Evolutionary conservation across 2,888 invertebrate species (phyloP).

Genomic region (Auanema freiburgensis): DNA sequence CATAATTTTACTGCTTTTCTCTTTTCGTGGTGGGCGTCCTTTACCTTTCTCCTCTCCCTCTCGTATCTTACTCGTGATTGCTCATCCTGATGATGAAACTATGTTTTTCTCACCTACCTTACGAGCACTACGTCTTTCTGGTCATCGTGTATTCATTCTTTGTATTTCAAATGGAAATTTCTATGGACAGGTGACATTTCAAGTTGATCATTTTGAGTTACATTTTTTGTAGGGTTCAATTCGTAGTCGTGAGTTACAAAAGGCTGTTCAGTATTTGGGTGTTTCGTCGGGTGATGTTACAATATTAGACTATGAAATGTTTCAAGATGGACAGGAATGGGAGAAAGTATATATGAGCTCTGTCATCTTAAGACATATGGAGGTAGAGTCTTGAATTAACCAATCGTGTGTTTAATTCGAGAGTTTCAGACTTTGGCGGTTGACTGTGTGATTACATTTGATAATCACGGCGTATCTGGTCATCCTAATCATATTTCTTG

Average conservation of each 20-base stretch:
- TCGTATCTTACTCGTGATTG: constrained; percentile 78
- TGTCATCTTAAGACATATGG: constrained; percentile 39
- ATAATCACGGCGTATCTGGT: constrained; percentile 86
- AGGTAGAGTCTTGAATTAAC: constrained; percentile 24
- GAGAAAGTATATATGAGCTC: constrained; percentile 26
- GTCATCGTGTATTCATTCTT: constrained; percentile 40
- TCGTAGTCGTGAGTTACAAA: constrained; percentile 80
- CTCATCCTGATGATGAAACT: constrained; percentile 97
- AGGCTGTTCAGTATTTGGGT: constrained; percentile 80
- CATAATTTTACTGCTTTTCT: constrained; percentile 35
- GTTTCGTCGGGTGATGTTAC: constrained; percentile 79
- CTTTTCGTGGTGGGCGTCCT: constrained; percentile 25
- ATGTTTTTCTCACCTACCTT: constrained; percentile 91
- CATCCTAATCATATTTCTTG: constrained; percentile 80
- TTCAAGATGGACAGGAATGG: constrained; percentile 76
- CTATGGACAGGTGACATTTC: constrained; percentile 35
- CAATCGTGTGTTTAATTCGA: background rate
- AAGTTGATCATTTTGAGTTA: background rate
- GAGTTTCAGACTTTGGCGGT: constrained; percentile 32
- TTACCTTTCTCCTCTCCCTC: constrained; percentile 14
- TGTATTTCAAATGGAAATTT: constrained; percentile 45
- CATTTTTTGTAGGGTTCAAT: constrained; percentile 68
- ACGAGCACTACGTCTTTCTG: constrained; percentile 26
- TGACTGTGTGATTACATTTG: constrained; percentile 81
- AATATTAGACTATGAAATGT: constrained; percentile 70